Base-by-base conservation (phyloP, 2,888 invertebrate genomes). In the Trachelus iudaicus region DNA sequence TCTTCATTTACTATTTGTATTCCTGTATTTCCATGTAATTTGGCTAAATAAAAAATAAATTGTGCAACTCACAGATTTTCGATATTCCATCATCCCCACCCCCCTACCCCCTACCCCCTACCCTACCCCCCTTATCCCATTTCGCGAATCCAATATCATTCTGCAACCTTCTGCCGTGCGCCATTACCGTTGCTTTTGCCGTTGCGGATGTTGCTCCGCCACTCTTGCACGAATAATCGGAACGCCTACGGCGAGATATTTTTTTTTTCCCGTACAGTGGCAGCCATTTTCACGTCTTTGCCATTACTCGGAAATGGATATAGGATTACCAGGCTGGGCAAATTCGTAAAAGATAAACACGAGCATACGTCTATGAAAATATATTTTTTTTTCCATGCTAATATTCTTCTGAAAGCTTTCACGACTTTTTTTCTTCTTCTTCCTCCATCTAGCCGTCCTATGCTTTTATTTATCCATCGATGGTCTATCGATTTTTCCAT, bases 391-490 rank as follows among this genome's bases (percentile, higher is more conserved):
- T 40, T 1, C 23, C 6, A 15, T 23, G 2, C 40, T 15, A 40
- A 40, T 40, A 23, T 23, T 40, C 23, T 40, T 40, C 15, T 40
- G 6, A 40, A 23, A 56, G 56, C 56, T 23, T 35, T 35, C 35
- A 12, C 2, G 1, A 56, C 2, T 2, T 15, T 56, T 40, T 40
- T 40, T 40, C 4, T 56, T 6, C 23, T 56, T 3, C 23, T 56
- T 6, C 1, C 4, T 6, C 1, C 4, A 6, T 23, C 4, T 6
- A 23, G 15, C 2, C 2, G 0, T 1, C 23, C 9, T 1, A 23
- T 9, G 2, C 9, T 9, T 56, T 23, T 2, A 6, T 56, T 23
- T 23, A 23, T 23, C 23, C 23, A 23, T 56, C 23, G 2, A 56
- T 23, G 9, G 2, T 23, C 56, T 9, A 23, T 56, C 1, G 9